phyloP scores from a whole-genome alignment of 1,140 invertebrate genomes.

The Acromyrmex charruanus region DNA sequence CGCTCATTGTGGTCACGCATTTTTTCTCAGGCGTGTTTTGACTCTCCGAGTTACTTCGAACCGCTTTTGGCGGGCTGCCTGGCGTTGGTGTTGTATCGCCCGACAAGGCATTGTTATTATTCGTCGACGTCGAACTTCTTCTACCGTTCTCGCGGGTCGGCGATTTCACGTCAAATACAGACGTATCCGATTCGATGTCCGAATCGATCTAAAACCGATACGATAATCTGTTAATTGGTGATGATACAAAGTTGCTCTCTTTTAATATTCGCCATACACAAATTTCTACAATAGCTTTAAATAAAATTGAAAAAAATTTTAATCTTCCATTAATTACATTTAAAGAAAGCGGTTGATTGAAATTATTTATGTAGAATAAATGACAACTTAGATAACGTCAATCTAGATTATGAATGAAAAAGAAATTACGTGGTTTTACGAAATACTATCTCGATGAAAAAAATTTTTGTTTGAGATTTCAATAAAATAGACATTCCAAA shows the following conservation, averaged over 20 bases:
- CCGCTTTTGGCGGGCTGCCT: slow-evolving; percentile 87
- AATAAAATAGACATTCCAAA: neutral
- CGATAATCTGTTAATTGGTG: neutral
- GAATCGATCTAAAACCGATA: slow-evolving; percentile 87
- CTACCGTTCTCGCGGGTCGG: slow-evolving; percentile 87
- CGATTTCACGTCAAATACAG: slow-evolving; percentile 88
- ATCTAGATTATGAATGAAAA: slow-evolving; percentile 8
- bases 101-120: slow-evolving; percentile 87
- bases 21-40: slow-evolving; percentile 87
- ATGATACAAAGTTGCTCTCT: neutral
- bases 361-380: neutral
- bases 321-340: neutral
- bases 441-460: neutral
- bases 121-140: slow-evolving; percentile 88
- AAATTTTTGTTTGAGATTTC: neutral
- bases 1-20: slow-evolving; percentile 89
- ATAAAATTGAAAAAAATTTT: neutral
- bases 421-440: neutral
- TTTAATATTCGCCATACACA: neutral
- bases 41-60: slow-evolving; percentile 88
- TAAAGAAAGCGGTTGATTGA: neutral
- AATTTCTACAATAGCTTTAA: neutral
- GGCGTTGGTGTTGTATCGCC: slow-evolving; percentile 81
- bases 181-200: slow-evolving; percentile 88
- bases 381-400: neutral